phyloP scores from a whole-genome alignment of 2,113 vertebrate species.

The Gopherus flavomarginatus region DNA sequence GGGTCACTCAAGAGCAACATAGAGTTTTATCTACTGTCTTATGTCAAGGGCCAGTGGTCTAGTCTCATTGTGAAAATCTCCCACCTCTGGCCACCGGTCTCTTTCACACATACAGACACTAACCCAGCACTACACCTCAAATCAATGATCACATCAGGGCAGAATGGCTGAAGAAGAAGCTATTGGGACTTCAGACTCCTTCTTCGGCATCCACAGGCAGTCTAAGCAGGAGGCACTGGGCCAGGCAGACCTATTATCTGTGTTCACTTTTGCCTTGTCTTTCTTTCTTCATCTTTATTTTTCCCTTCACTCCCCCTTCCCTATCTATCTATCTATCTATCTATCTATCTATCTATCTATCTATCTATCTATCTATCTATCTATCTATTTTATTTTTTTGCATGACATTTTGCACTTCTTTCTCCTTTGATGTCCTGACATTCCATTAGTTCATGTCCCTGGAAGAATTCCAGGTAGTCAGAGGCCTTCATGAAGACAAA shows the following conservation, averaged over 20 bases:
- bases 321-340: too few species aligned
- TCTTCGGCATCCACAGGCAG: neutral
- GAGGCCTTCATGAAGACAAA: neutral
- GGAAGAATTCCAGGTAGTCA: neutral
- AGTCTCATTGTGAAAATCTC: neutral
- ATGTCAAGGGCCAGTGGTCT: neutral
- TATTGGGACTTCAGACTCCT: neutral
- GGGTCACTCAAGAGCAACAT: neutral
- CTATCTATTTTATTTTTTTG: neutral
- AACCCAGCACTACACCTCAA: neutral
- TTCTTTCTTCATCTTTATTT: neutral
- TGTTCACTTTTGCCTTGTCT: neutral
- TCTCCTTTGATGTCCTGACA: slow-evolving; percentile 2
- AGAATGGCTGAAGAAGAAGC: too few species aligned
- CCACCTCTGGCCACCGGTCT: neutral
- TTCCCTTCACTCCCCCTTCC: neutral
- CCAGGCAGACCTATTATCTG: neutral
- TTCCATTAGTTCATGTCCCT: neutral
- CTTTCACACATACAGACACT: neutral
- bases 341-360: too few species aligned
- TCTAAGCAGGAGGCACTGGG: neutral
- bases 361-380: too few species aligned
- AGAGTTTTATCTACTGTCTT: too few species aligned
- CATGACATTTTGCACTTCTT: neutral
- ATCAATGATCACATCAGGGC: too few species aligned